Conservation (phyloP, 2,888 invertebrate genomes). For the Plebejus anna region DNA sequence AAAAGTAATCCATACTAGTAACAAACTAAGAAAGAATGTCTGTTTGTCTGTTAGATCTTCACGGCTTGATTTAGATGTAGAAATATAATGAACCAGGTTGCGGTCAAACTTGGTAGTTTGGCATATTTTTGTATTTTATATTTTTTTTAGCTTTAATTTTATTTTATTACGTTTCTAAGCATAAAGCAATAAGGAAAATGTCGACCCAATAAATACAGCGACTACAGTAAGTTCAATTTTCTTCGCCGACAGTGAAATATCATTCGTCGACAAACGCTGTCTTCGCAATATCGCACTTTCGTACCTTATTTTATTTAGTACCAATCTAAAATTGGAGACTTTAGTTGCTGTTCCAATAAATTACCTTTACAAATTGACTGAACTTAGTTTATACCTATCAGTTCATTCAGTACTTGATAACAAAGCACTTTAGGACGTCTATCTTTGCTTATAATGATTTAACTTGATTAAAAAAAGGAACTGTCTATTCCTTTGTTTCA, state of each 20-base stretch:
- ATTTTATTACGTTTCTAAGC: not conserved
- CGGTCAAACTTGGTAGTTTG: not conserved
- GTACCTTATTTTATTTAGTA: conserved; percentile 8
- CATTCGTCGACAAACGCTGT: not conserved
- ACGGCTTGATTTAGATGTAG: no score
- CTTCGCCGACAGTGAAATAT: conserved; percentile 5
- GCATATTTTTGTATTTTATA: not conserved
- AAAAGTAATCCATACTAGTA: no score
- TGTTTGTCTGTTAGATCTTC: no score
- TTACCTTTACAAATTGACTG: not conserved
- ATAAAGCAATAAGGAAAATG: not conserved
- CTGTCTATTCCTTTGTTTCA: not conserved
- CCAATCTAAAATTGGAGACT: conserved; percentile 4
- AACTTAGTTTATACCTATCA: no score
- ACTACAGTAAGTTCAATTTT: conserved; percentile 19
- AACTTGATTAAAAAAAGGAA: not conserved
- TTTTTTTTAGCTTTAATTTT: not conserved
- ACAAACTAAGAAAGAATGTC: no score
- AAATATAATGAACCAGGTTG: no score
- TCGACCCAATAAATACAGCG: conserved; percentile 11
- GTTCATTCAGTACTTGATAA: not conserved
- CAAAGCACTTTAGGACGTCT: no score
- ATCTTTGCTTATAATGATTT: no score
- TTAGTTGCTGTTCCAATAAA: not conserved
- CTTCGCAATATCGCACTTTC: not conserved